Percentiles rank a stretch among this genome's conserved stretches.
Evolutionary conservation across 2,888 invertebrate genomes (phyloP).

Genomic region (Chrysina gloriosa): DNA sequence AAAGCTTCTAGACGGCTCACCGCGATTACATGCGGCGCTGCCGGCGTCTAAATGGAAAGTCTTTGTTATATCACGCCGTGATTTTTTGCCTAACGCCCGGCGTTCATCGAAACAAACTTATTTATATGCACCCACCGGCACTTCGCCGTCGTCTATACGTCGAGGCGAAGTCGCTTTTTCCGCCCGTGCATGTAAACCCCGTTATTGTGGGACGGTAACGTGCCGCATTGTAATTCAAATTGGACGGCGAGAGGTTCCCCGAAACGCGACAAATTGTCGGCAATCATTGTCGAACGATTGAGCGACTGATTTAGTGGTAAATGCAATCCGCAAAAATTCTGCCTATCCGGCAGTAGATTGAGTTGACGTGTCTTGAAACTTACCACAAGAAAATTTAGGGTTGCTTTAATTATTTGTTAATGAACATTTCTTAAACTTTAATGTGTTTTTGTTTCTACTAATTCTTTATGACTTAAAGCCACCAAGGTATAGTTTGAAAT

Average conservation of each 20-base stretch:
- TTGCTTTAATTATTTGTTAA: too few species aligned
- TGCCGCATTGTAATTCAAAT: constrained; percentile 38
- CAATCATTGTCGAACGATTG: constrained; percentile 20
- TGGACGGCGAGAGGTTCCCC: constrained; percentile 12
- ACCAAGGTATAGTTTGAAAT: too few species aligned
- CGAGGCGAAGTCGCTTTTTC: neutral
- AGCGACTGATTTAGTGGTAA: constrained; percentile 14
- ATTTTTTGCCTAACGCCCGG: constrained; percentile 40
- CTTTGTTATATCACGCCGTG: constrained; percentile 42
- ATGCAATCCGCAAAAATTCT: constrained; percentile 5
- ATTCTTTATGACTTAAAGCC: too few species aligned
- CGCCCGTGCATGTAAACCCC: constrained; percentile 11
- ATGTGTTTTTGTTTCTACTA: too few species aligned
- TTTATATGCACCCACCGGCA: constrained; percentile 41
- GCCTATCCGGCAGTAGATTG: too few species aligned
- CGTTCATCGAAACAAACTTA: constrained; percentile 41
- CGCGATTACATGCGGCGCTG: constrained; percentile 48
- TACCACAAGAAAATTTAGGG: too few species aligned
- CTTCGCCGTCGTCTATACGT: constrained; percentile 1
- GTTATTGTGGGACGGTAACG: constrained; percentile 21
- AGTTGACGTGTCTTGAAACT: too few species aligned
- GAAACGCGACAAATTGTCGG: constrained; percentile 31
- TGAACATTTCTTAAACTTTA: too few species aligned
- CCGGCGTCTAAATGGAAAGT: constrained; percentile 45
- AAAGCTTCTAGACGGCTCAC: constrained; percentile 52